A percentile compares a stretch with the other conserved stretches of the same genome.
Evolutionary conservation across 2,797 vertebrate species (phyloP).

Genomic region (Sebastes trivittatus): DNA sequence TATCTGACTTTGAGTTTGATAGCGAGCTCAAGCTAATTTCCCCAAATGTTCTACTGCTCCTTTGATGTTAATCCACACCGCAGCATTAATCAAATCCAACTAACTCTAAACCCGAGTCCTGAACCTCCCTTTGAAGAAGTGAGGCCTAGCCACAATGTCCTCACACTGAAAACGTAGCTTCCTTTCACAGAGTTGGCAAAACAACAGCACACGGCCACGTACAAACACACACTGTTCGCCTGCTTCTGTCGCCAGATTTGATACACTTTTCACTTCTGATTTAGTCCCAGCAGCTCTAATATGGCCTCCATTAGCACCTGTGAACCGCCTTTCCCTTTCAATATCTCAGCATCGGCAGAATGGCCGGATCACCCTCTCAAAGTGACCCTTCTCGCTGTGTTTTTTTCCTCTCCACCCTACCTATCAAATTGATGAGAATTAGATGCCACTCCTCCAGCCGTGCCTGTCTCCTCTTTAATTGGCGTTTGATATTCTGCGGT

Average conservation of each 20-base stretch:
- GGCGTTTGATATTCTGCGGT: slow-evolving; percentile 80
- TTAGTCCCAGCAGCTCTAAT: slow-evolving; percentile 20
- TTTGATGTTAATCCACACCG: not conserved
- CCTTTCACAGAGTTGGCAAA: not conserved
- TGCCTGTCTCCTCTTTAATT: slow-evolving; percentile 78
- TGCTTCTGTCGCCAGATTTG: slow-evolving; percentile 16
- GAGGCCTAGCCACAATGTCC: not conserved
- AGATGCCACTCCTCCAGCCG: slow-evolving; percentile 75
- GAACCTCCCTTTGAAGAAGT: not conserved
- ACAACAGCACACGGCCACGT: not conserved
- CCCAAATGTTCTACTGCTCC: not conserved
- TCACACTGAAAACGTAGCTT: not conserved
- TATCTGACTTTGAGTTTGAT: not conserved
- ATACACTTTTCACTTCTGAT: slow-evolving; percentile 52
- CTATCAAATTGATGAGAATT: slow-evolving; percentile 74
- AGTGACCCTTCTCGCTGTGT: slow-evolving; percentile 61
- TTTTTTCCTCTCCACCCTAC: slow-evolving; percentile 10
- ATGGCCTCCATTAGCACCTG: slow-evolving; percentile 39
- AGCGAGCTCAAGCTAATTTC: not conserved
- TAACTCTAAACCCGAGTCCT: not conserved
- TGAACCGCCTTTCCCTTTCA: slow-evolving; percentile 47
- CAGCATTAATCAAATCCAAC: not conserved
- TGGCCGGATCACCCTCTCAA: slow-evolving; percentile 50
- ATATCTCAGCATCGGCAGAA: slow-evolving; percentile 41
- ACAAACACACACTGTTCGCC: slow-evolving; percentile 5